Conservation (phyloP, 53 echinoderm and acorn worm species). For the Temnopleurus reevesii region DNA sequence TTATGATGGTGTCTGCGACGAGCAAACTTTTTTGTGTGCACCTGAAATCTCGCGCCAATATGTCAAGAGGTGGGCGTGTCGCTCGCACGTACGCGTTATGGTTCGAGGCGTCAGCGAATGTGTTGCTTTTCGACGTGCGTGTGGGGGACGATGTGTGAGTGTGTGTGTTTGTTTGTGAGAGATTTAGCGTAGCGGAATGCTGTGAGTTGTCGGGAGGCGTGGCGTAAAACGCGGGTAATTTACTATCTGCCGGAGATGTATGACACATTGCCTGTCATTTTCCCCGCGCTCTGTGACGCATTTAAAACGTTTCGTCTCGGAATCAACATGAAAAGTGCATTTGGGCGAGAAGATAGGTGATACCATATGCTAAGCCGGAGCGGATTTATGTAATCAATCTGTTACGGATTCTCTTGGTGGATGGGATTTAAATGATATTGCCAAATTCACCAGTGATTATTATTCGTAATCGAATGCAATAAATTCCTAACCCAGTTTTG, state of each 20-base stretch:
- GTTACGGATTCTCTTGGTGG: too few relatives aligned
- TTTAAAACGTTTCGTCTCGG: background rate
- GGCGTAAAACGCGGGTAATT: slow-evolving; percentile 15
- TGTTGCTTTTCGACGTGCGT: background rate
- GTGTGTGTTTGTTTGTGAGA: background rate
- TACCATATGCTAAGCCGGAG: background rate
- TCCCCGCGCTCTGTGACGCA: background rate
- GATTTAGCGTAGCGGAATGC: background rate
- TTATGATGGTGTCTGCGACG: background rate
- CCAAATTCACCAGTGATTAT: too few relatives aligned
- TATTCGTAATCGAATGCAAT: too few relatives aligned
- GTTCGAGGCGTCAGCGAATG: background rate
- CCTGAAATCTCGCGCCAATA: slow-evolving; percentile 34
- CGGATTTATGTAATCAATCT: too few relatives aligned
- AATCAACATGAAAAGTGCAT: slow-evolving; percentile 10
- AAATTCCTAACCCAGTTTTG: too few relatives aligned
- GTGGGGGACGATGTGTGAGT: background rate
- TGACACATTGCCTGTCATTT: slow-evolving; percentile 20
- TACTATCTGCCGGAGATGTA: slow-evolving; percentile 1
- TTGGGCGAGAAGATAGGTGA: slow-evolving; percentile 7
- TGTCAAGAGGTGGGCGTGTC: slow-evolving; percentile 5
- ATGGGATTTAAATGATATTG: too few relatives aligned
- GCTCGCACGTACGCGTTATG: slow-evolving; percentile 11
- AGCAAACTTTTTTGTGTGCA: slow-evolving; percentile 30
- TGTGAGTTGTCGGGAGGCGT: slow-evolving; percentile 21